phyloP scores from a whole-genome alignment of 2,113 vertebrate species.

The Macroglossus sobrinus region DNA sequence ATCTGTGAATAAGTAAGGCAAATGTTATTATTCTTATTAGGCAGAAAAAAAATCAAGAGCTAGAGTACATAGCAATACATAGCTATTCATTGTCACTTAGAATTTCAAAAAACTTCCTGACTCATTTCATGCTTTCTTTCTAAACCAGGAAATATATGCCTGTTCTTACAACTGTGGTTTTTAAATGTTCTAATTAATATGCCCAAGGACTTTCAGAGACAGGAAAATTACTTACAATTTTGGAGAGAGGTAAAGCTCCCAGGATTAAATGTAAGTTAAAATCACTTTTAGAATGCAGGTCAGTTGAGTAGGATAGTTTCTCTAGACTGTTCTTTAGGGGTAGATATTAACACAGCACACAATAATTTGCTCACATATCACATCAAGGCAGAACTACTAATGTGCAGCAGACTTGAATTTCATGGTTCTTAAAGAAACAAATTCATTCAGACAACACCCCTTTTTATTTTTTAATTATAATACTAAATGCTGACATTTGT shows the following conservation, averaged over 20 bases:
- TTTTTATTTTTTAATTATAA: not conserved
- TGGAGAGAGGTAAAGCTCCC: not conserved
- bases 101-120: not conserved
- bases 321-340: not conserved
- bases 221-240: not conserved
- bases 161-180: not conserved
- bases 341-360: not conserved
- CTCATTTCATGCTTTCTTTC: not conserved
- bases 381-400: not conserved
- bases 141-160: not conserved
- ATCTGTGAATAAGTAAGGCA: not conserved
- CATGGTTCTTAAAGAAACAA: not conserved
- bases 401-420: not conserved
- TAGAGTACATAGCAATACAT: not conserved
- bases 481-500: not conserved
- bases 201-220: not conserved
- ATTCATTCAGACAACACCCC: not conserved
- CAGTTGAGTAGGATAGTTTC: not conserved
- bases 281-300: not conserved
- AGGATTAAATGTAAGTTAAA: constrained; percentile 8
- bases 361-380: not conserved
- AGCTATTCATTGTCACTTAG: not conserved
- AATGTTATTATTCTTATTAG: not conserved
- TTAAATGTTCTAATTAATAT: constrained; percentile 32
- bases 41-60: not conserved